Evolutionary conservation across 2,888 invertebrate species (phyloP).

Genomic region (Amblyjoppa fuscipennis): DNA sequence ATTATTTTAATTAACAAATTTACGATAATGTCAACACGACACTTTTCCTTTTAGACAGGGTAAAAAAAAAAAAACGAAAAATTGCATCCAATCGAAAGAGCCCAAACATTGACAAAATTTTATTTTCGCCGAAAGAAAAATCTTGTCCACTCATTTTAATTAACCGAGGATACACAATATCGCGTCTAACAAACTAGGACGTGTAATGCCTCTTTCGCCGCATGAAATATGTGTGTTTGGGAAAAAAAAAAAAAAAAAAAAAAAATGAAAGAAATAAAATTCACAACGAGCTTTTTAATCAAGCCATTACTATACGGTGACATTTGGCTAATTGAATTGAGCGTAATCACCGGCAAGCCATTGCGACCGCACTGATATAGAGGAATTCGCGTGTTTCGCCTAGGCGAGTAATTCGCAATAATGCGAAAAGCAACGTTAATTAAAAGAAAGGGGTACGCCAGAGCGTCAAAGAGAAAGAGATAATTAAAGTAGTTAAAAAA

Average conservation of each 20-base stretch:
- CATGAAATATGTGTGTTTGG: neutral
- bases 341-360: slow-evolving; percentile 9
- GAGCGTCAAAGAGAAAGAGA: slow-evolving; percentile 15
- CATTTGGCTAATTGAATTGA: slow-evolving; percentile 41
- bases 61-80: no score
- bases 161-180: neutral
- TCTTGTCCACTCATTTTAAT: neutral
- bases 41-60: no score
- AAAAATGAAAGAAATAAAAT: neutral
- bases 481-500: slow-evolving; percentile 19
- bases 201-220: neutral
- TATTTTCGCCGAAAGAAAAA: neutral
- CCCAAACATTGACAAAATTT: no score
- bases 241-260: slow-evolving; percentile 4
- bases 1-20: no score
- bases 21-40: neutral
- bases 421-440: slow-evolving; percentile 21
- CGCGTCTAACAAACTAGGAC: neutral
- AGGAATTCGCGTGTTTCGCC: neutral
- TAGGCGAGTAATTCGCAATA: slow-evolving; percentile 22
- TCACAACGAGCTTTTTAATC: slow-evolving; percentile 5
- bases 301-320: neutral
- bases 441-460: slow-evolving; percentile 34
- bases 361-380: neutral
- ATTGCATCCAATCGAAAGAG: no score